Percentiles rank a stretch among this genome's conserved stretches.
Evolutionary conservation across 2,113 vertebrate genomes (phyloP).

Genomic region (Odocoileus virginianus): DNA sequence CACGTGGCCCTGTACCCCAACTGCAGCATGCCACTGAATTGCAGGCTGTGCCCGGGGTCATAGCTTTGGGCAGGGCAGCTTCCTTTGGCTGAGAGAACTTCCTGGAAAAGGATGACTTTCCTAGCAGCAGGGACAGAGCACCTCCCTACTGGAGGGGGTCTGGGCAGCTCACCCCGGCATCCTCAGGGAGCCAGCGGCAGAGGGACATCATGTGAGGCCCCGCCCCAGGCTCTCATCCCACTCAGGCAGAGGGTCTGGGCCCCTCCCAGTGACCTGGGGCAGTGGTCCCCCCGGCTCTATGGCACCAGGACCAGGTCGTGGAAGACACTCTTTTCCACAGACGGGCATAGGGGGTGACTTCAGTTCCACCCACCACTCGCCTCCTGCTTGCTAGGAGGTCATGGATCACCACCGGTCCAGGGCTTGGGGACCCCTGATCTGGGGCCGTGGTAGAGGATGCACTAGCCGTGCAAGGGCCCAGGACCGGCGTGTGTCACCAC

Average conservation of each 20-base stretch:
- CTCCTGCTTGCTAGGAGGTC: background rate
- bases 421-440: background rate
- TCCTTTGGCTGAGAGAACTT: background rate
- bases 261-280: background rate
- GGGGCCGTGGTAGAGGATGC: background rate
- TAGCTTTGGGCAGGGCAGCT: background rate
- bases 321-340: background rate
- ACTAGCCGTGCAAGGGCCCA: background rate
- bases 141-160: background rate
- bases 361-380: background rate
- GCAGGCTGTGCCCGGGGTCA: background rate
- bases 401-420: background rate
- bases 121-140: background rate
- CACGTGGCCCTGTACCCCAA: background rate
- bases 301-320: background rate
- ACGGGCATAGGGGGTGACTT: background rate
- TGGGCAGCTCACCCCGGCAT: background rate
- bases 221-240: background rate
- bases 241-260: background rate
- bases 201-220: background rate
- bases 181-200: background rate
- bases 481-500: rapidly evolving
- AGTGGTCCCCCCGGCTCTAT: background rate
- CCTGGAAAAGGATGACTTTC: background rate
- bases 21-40: background rate